Base-by-base conservation (phyloP, 2,113 vertebrate genomes). In the Microcebus murinus region DNA sequence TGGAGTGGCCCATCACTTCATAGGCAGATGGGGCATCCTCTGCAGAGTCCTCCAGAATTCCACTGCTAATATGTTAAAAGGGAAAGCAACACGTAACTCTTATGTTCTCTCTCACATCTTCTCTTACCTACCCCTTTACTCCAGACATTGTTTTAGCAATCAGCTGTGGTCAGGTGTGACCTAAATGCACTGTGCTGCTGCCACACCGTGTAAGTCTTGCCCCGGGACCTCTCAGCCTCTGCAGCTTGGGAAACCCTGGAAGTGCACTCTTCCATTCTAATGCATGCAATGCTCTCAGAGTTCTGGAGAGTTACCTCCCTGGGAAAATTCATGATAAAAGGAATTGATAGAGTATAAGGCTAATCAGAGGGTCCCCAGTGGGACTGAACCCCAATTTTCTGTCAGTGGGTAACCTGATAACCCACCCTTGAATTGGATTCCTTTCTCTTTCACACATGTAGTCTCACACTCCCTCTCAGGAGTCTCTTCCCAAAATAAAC, bases 21-120 rank as follows among this genome's bases (percentile, higher is more conserved):
- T 21, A 85, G 15, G 34, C 8, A 23, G 27, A n/a, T 36, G 57
- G 6, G 1, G 0, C 20, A 23, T n/a, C 8, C 6, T 1, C 55
- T 94, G 7, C 42, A 71, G 9, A 25, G 36, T 88, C 63, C 9
- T 55, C 55, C 31, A 27, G 4, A 50, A 12, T 1, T 81, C 25
- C 55, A 36, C 5, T 25, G 34, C 25, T 48, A 42, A 48, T 65
- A 31, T 3, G n/a, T 52, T 42, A 48, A 50, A 57, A 9, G 17
- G 3, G 18, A 63, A 36, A 39, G 23, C 3, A 67, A 14, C 14
- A 10, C 6, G 3, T 17, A 27, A 23, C 12, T 36, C 4, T 25
- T 61, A 36, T 83, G 42, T 15, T 55, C 15, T 0, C 0, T 59
- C 36, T 23, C 31, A 57, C 27, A 65, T 27, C 6, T 31, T 82